Conservation (phyloP, 2,113 vertebrate genomes). For the Colinus virginianus region DNA sequence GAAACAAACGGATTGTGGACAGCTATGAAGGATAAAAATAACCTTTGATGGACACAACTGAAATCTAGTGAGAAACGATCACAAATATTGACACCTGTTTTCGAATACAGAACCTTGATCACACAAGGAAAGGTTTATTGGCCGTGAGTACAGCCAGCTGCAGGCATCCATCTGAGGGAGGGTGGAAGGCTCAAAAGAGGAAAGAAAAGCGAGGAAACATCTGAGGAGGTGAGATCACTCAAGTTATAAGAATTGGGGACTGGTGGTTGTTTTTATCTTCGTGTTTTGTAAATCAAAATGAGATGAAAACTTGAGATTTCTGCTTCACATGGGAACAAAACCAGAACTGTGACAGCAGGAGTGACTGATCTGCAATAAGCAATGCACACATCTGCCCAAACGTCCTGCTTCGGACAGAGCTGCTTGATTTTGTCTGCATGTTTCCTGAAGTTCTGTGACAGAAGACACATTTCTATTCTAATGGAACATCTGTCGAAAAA, state of each 20-base stretch:
- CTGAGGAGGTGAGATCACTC: not conserved
- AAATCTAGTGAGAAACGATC: not conserved
- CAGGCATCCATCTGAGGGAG: not conserved
- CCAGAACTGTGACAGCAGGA: not conserved
- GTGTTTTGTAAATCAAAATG: not conserved
- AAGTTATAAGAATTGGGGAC: not conserved
- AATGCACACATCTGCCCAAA: fast-evolving
- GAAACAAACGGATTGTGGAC: not conserved
- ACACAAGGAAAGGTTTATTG: not conserved
- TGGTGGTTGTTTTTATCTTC: not conserved
- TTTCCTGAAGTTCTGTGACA: not conserved
- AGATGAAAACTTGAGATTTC: not conserved
- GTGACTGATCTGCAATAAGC: not conserved
- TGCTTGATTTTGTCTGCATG: not conserved
- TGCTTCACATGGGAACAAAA: not conserved
- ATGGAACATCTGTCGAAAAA: not conserved
- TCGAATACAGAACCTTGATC: not conserved
- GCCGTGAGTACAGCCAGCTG: fast-evolving
- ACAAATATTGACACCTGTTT: not conserved
- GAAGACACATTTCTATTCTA: not conserved
- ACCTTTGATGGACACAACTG: not conserved
- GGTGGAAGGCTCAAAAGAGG: not conserved
- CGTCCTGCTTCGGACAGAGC: not conserved
- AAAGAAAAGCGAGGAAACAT: not conserved
- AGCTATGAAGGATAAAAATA: not conserved